Evolutionary conservation across 2,113 vertebrate species (phyloP).

Genomic region (Salvator merianae): DNA sequence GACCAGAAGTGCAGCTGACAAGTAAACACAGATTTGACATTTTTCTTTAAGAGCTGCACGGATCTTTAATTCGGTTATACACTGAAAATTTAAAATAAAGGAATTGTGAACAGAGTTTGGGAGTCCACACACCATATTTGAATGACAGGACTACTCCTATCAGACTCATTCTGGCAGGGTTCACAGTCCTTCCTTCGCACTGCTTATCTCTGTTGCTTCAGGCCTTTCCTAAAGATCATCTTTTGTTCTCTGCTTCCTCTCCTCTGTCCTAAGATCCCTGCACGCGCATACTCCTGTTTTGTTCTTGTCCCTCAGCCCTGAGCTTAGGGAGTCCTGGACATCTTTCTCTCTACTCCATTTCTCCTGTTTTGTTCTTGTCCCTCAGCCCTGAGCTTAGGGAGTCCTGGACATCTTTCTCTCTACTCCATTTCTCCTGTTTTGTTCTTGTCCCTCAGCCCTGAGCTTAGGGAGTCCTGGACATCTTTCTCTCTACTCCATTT

Average conservation of each 20-base stretch:
- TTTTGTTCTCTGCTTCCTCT: rapidly evolving
- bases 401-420: too few species aligned
- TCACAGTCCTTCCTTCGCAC: conserved; percentile 44
- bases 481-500: too few species aligned
- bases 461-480: too few species aligned
- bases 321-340: too few species aligned
- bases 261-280: conserved; percentile 1
- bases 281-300: not conserved
- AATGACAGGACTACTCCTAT: conserved; percentile 7
- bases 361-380: too few species aligned
- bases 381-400: too few species aligned
- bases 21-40: conserved; percentile 23
- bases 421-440: too few species aligned
- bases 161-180: conserved; percentile 41
- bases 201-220: not conserved
- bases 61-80: conserved; percentile 26
- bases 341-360: too few species aligned
- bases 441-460: too few species aligned
- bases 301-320: not conserved
- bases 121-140: conserved; percentile 32
- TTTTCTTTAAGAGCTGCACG: conserved; percentile 2
- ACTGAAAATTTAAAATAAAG: conserved; percentile 53
- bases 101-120: conserved; percentile 24
- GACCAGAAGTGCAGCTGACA: conserved; percentile 3
- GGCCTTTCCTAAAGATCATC: not conserved